These are phyloP conservation scores for Desmophyllum pertusum DNA, from an alignment of 92 coral and sea anemone genomes.

Conservation along the genomic window DNA sequence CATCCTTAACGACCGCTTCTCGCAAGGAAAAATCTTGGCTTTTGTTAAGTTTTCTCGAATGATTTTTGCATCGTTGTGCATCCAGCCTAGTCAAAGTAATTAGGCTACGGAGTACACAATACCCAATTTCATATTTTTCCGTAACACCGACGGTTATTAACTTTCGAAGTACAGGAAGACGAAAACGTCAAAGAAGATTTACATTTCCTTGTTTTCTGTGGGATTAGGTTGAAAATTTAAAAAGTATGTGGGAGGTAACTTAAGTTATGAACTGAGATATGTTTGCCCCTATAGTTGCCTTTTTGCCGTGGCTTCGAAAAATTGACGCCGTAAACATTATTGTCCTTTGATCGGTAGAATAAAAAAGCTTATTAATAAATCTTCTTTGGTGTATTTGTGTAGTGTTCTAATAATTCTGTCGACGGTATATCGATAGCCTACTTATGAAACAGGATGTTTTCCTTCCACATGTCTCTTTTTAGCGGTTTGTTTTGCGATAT, in stretches of 20 bases:
- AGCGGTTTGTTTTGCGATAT: conserved; percentile 20
- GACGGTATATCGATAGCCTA: neutral
- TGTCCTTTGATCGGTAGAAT: neutral
- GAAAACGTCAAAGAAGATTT: neutral
- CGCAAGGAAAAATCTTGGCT: conserved; percentile 17
- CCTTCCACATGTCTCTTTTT: neutral
- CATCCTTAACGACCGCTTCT: conserved; percentile 26
- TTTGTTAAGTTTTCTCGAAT: neutral
- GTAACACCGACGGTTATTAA: neutral
- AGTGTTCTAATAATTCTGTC: neutral
- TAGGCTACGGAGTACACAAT: neutral
- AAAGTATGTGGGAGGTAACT: too few relatives aligned
- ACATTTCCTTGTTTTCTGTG: neutral
- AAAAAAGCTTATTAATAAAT: conserved; percentile 9
- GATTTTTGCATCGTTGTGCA: neutral
- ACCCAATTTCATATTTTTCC: neutral
- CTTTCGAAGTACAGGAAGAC: neutral
- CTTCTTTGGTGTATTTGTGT: conserved; percentile 14
- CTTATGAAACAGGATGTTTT: neutral
- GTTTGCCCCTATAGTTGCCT: neutral
- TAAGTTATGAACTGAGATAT: neutral
- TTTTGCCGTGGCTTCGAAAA: neutral
- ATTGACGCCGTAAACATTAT: neutral
- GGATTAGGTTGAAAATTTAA: neutral
- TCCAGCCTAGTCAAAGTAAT: neutral